Evolutionary conservation across 2,113 vertebrate species (phyloP), one percentile per base, ranked within the genome.

Genomic region (Alces alces): DNA sequence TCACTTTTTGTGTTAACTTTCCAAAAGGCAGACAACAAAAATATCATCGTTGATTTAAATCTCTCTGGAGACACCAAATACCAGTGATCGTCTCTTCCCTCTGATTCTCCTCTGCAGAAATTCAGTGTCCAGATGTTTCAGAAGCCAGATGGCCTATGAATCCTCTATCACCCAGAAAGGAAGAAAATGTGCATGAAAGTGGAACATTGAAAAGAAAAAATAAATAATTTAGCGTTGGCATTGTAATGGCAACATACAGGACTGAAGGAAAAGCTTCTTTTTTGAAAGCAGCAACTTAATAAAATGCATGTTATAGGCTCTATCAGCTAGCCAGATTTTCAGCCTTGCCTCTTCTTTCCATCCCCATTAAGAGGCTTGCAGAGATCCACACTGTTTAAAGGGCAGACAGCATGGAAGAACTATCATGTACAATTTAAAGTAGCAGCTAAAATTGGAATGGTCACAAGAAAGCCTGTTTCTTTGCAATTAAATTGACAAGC

Each of bases 391-490:
- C 85, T 97, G 87, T 98, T 97, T 97, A 98, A 97, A 96, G 83
- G 96, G 73, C 95, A 98, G 92, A 97, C 98, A 97, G 96, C 93
- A 93, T 97, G 91, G 97, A 94, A 97, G 97, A 93, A 97, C 91
- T 93, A 97, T 97, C 82, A 45, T 96, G 95, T 73, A 94, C 85
- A 97, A 95, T 98, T 98, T 98, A 96, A 98, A 98, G 98, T 98
- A 94, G 55, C 79, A 98, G 85, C 96, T 95, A 97, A 98, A 98
- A 95, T 97, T 97, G 95, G 96, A 98, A 97, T 98, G 91, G 96
- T 98, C 91, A 97, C 97, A 98, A 98, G 96, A 98, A 98, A 97
- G 86, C 91, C 93, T 97, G 89, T 98, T 98, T 98, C 97, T 93
- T 96, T 97, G 96, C 94, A 98, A 97, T 97, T 97, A 97, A 97